Evolutionary conservation across 2,797 vertebrate species (phyloP), one percentile per base, ranked within the genome.

Genomic region (Varecia variegata): DNA sequence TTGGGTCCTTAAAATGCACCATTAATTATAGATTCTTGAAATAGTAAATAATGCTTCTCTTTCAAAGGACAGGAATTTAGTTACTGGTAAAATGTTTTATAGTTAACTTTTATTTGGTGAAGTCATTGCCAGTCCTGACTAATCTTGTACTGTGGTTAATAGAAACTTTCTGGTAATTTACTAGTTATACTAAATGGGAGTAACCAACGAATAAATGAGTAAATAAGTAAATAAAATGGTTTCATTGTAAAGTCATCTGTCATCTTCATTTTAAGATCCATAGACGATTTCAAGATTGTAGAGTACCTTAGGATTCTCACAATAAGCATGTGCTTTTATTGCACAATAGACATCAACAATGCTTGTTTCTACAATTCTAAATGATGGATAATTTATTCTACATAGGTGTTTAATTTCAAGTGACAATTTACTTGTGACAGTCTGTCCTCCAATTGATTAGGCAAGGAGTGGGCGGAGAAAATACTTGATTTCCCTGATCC

Each of bases 11-110:
- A 88, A 88, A 86, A 90, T 73, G 14, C 30, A 88, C 40, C 20
- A 21, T 5, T 88, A 79, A 88, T 77, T 32, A 52, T 43, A 1
- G 21, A 47, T 71, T 96, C 52, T 35, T 80, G 1, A 88, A 96
- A 80, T 83, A 56, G 32, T 92, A 81, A 74, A 45, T 43, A 70
- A 83, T 50, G 70, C 2, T 96, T 79, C 6, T 40, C 32, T 54
- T n/a, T 85, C 82, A 88, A 86, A 96, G 2, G 32, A 90, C 17
- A 89, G 21, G 27, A 90, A 83, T 89, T 89, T 93, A 82, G 27
- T 79, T 62, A 68, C 40, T 58, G 7, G 45, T 83, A 70, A 92
- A 67, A 79, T 94, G 4, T 70, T 95, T 85, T 86, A 73, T 58
- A 14, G 8, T 68, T 56, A 54, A 93, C 35, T 82, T 95, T 82